Conservation (phyloP, 2,797 vertebrate species). For the Oreortyx pictus region DNA sequence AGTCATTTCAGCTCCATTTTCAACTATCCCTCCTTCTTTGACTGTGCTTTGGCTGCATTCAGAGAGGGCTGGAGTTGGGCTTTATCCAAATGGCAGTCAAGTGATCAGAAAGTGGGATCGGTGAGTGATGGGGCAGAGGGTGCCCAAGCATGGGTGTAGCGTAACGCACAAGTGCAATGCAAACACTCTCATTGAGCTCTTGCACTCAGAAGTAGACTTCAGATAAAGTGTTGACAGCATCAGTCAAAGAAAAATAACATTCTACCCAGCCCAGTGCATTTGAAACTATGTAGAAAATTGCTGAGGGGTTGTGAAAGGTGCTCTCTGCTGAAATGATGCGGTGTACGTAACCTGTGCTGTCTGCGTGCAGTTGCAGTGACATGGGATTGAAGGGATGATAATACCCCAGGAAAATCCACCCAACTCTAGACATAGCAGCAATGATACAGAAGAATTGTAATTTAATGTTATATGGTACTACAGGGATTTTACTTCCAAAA, state of each 20-base stretch:
- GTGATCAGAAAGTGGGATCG: slow-evolving; percentile 1
- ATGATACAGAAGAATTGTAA: background rate
- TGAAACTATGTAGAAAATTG: slow-evolving; percentile 8
- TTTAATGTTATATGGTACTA: background rate
- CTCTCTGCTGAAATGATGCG: background rate
- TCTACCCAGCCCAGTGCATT: background rate
- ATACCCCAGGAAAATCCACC: background rate
- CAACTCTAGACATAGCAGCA: background rate
- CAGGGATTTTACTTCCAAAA: background rate
- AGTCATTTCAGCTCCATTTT: background rate
- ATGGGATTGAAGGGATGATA: background rate
- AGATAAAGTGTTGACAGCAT: slow-evolving; percentile 64
- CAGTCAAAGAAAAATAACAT: slow-evolving; percentile 66
- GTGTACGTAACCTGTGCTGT: slow-evolving; percentile 52
- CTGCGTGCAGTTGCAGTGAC: background rate
- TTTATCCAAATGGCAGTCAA: slow-evolving; percentile 36
- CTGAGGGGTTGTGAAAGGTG: background rate
- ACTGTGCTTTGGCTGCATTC: background rate
- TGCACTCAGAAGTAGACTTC: slow-evolving; percentile 14
- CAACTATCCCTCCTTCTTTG: background rate
- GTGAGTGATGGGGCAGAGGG: slow-evolving; percentile 60
- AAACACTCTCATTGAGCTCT: slow-evolving; percentile 53
- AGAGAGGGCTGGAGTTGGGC: slow-evolving; percentile 3
- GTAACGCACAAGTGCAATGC: slow-evolving; percentile 62
- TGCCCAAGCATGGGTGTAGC: background rate